Conservation (phyloP, 2,113 vertebrate genomes). For the Chelonoidis abingdonii region DNA sequence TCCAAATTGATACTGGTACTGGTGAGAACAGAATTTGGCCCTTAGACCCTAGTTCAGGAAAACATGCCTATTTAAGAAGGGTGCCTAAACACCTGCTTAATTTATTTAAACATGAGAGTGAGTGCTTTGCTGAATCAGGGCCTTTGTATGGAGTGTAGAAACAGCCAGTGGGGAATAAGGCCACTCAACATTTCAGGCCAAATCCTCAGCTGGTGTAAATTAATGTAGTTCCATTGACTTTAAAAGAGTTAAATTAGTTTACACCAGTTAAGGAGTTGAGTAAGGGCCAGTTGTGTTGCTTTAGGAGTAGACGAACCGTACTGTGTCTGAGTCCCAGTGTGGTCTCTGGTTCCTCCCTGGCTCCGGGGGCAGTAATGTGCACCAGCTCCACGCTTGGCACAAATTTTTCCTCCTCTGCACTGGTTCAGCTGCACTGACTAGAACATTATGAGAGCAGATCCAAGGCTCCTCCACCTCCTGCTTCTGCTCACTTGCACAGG, state of each 20-base stretch:
- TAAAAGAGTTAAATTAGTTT: conserved; percentile 64
- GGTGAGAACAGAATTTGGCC: background rate
- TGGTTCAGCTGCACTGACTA: background rate
- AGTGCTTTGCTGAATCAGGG: conserved; percentile 34
- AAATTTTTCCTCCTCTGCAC: background rate
- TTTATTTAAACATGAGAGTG: conserved; percentile 3
- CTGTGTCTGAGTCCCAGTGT: conserved; percentile 13
- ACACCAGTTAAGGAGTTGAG: conserved; percentile 68
- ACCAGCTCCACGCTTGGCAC: background rate
- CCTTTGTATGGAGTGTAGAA: conserved; percentile 13
- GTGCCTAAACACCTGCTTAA: background rate
- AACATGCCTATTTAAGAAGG: background rate
- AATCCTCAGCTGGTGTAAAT: conserved; percentile 63
- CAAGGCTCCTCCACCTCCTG: background rate
- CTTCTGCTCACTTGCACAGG: background rate
- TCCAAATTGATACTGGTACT: background rate
- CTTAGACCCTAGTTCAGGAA: background rate
- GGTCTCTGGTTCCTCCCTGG: background rate
- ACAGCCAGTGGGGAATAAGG: conserved; percentile 63
- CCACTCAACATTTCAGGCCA: conserved; percentile 40
- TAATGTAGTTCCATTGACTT: conserved; percentile 64
- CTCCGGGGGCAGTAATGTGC: background rate
- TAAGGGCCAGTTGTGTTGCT: conserved; percentile 11
- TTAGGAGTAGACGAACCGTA: conserved; percentile 45
- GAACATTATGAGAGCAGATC: background rate